Evolutionary conservation across 2,797 vertebrate species (phyloP).

Genomic region (Petrocephalus sullivani): DNA sequence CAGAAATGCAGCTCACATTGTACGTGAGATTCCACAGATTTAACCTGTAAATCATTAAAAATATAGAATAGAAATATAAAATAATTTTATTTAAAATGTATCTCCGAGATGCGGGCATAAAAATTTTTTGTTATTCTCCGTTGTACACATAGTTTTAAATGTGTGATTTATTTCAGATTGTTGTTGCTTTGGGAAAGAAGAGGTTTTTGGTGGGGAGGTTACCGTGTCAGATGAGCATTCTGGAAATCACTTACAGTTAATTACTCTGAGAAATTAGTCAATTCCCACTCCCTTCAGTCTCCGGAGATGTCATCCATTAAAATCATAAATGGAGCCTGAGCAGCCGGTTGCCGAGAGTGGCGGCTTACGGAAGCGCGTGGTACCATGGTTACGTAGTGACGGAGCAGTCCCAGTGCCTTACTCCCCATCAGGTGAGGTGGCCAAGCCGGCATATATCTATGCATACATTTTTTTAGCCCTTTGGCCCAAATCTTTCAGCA

Average conservation of each 20-base stretch:
- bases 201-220: not conserved
- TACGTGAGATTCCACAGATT: not conserved
- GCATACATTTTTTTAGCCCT: not conserved
- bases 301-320: conserved; percentile 7
- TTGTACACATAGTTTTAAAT: not conserved
- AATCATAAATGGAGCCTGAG: not conserved
- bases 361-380: not conserved
- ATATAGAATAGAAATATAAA: not conserved
- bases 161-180: not conserved
- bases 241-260: conserved; percentile 11
- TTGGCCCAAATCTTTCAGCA: conserved; percentile 10
- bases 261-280: conserved; percentile 6
- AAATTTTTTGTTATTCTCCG: not conserved
- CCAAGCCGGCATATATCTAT: not conserved
- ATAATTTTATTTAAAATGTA: not conserved
- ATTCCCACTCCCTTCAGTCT: not conserved
- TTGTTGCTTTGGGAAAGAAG: not conserved
- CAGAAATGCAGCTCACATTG: not conserved
- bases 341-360: not conserved
- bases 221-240: not conserved
- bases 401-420: not conserved
- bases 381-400: not conserved
- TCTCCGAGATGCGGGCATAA: not conserved
- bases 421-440: not conserved
- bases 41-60: not conserved